Evolutionary conservation across 2,113 vertebrate genomes (phyloP).

Genomic region (Colistium nudipinnis): DNA sequence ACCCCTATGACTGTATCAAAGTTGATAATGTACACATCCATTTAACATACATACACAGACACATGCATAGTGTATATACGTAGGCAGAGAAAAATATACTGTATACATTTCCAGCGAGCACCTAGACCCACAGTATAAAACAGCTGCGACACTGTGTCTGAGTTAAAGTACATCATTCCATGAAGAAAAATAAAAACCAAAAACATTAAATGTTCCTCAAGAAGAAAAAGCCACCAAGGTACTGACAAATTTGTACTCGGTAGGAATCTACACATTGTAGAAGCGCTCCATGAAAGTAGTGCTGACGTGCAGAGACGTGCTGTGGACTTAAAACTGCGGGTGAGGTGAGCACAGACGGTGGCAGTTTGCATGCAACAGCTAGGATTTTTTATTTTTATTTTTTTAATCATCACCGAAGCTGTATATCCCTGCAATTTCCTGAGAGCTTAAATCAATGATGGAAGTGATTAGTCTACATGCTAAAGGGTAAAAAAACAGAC

Average conservation of each 20-base stretch:
- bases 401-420: slow-evolving; percentile 34
- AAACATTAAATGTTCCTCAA: slow-evolving; percentile 8
- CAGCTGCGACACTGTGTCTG: slow-evolving; percentile 11
- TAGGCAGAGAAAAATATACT: slow-evolving; percentile 38
- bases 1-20: slow-evolving; percentile 13
- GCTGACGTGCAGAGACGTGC: slow-evolving; percentile 51
- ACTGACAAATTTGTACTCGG: slow-evolving; percentile 23
- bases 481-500: slow-evolving; percentile 44
- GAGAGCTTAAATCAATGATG: slow-evolving; percentile 59
- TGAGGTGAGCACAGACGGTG: slow-evolving; percentile 35
- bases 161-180: slow-evolving; percentile 28
- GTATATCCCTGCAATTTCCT: slow-evolving; percentile 67
- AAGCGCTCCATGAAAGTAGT: slow-evolving; percentile 54
- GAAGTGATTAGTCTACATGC: slow-evolving; percentile 31
- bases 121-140: slow-evolving; percentile 26
- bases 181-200: neutral
- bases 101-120: slow-evolving; percentile 38
- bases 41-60: slow-evolving; percentile 49
- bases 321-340: slow-evolving; percentile 37
- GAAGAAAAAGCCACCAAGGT: slow-evolving; percentile 18
- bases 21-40: slow-evolving; percentile 35
- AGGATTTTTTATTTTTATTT: neutral
- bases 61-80: slow-evolving; percentile 30
- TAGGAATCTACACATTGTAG: slow-evolving; percentile 31
- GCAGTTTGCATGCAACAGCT: slow-evolving; percentile 40